Evolutionary conservation across 2,888 invertebrate genomes (phyloP).

Genomic region (Strigamia maritima): DNA sequence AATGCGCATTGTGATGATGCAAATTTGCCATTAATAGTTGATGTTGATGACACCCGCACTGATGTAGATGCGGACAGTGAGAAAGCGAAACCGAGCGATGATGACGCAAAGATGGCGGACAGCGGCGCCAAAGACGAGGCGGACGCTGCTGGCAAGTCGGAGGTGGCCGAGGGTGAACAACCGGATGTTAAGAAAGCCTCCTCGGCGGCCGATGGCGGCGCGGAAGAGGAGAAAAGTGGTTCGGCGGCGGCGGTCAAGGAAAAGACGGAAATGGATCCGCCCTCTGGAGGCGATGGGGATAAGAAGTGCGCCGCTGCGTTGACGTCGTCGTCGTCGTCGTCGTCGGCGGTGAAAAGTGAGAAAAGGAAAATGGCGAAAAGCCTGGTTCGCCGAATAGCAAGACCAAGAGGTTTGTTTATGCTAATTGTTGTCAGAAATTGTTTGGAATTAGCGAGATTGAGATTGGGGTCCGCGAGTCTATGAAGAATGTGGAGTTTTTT

Average conservation of each 20-base stretch:
- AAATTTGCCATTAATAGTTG: slow-evolving; percentile 32
- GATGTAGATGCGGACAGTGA: slow-evolving; percentile 1
- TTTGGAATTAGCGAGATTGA: background rate
- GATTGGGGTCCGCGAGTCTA: background rate
- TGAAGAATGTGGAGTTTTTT: background rate
- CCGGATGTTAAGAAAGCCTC: background rate
- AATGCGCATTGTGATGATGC: slow-evolving; percentile 31
- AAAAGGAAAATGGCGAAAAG: background rate
- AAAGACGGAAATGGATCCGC: background rate
- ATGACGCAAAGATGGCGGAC: too few species aligned
- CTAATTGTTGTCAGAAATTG: slow-evolving; percentile 3
- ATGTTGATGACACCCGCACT: slow-evolving; percentile 31
- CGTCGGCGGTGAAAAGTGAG: background rate
- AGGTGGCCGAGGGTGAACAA: background rate
- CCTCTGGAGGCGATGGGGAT: background rate
- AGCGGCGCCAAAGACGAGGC: too few species aligned
- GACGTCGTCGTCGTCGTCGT: too few species aligned
- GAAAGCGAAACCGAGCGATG: background rate
- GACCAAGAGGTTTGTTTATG: slow-evolving; percentile 46
- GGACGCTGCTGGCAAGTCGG: background rate
- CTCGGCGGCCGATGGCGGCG: background rate
- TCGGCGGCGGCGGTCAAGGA: background rate
- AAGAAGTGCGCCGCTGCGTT: background rate
- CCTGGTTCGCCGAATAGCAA: slow-evolving; percentile 39
- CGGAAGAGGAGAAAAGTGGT: background rate